Base-by-base conservation (phyloP, 2,888 invertebrate genomes). In the Habrosyne pyritoides region DNA sequence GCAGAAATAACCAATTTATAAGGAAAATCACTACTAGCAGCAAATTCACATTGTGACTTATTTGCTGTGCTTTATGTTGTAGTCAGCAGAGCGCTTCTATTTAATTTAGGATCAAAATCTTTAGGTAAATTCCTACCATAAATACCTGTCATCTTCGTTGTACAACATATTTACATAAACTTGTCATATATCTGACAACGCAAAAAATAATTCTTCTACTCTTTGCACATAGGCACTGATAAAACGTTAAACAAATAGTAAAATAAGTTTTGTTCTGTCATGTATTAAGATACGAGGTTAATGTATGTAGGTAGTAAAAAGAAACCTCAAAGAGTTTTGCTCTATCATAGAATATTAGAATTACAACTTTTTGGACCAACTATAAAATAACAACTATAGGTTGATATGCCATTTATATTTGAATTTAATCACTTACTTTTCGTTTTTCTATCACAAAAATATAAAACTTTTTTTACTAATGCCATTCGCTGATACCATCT, bases 221-320 rank as follows among this genome's bases (percentile, higher is more conserved):
- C 33, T 33, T 33, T 33, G n/a, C 33, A 33, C n/a, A 61, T 67
- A 61, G 57, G 57, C 63, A 57, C 53, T 67, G 71, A 75, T 75
- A 76, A 72, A 64, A 60, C 55, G 63, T 66, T 63, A 54, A 59
- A 59, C 63, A 75, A 77, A 75, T 70, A 72, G 49, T 57, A 66
- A 52, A 67, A 67, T 65, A 64, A 63, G 60, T 63, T 50, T 61
- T 76, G 66, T 70, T 72, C 69, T 67, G 58, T 58, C 42, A 64
- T 60, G 61, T 57, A 58, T 57, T 47, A 64, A 57, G 62, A 66
- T 66, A 67, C 60, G 53, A 63, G 61, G 63, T 63, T 59, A 49
- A 47, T 53, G 52, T 48, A 54, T 63, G 51, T 42, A 42, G 14
- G 18, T 18, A 42, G 42, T 26, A 48, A 26, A n/a, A 24, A 24